These are phyloP conservation scores for Cherax quadricarinatus DNA, from an alignment of 1,140 invertebrate genomes.

Conservation along the genomic window DNA sequence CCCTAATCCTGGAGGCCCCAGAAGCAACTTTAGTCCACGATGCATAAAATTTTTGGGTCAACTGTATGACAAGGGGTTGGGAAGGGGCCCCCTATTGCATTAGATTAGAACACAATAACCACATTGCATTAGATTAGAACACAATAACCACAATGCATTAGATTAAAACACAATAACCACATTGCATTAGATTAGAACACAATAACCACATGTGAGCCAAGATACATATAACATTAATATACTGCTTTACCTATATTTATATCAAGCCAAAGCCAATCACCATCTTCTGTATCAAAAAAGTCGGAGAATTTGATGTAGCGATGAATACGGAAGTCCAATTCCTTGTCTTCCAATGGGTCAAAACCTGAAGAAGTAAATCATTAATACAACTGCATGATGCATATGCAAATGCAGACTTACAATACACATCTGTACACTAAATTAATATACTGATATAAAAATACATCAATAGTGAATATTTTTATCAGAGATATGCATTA, in stretches of 20 bases:
- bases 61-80: too few species aligned
- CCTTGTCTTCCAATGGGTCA: slow-evolving; percentile 48
- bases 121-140: too few species aligned
- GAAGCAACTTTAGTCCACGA: too few species aligned
- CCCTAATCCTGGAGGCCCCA: too few species aligned
- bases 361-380: slow-evolving; percentile 21
- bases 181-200: too few species aligned
- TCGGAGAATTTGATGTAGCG: slow-evolving; percentile 74
- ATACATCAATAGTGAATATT: background rate
- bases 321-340: slow-evolving; percentile 64
- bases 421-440: background rate
- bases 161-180: too few species aligned
- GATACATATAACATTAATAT: background rate
- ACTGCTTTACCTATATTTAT: slow-evolving; percentile 75
- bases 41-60: too few species aligned
- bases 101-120: too few species aligned
- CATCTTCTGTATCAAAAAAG: slow-evolving; percentile 77
- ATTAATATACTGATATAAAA: background rate
- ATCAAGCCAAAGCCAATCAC: slow-evolving; percentile 79
- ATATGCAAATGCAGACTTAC: too few species aligned
- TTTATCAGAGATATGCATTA: too few species aligned
- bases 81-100: too few species aligned
- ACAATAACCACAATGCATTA: too few species aligned
- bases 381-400: background rate
- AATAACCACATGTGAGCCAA: background rate